These are phyloP conservation scores for Furcifer pardalis DNA, from an alignment of 2,797 vertebrate species.

Conservation along the genomic window DNA sequence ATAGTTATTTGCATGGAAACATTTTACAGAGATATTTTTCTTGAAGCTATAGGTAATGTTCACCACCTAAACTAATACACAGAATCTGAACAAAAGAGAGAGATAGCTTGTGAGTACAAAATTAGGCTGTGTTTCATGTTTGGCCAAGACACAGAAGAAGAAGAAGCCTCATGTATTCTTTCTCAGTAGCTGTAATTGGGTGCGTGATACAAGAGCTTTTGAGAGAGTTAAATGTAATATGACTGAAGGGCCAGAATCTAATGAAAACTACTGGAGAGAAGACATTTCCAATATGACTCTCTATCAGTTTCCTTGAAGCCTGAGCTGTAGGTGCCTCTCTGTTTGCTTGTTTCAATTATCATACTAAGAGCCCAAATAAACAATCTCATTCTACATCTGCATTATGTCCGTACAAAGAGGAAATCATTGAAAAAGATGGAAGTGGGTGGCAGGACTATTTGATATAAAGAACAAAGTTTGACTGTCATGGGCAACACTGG, in stretches of 20 bases:
- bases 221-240: not conserved
- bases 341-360: slow-evolving; percentile 6
- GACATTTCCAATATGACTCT: not conserved
- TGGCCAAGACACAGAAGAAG: no score
- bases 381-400: not conserved
- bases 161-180: not conserved
- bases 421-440: not conserved
- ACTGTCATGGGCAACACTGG: not conserved
- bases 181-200: not conserved
- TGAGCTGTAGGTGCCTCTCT: not conserved
- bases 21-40: not conserved
- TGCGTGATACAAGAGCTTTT: not conserved
- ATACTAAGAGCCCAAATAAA: not conserved
- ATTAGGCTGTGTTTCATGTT: no score
- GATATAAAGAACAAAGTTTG: slow-evolving; percentile 28
- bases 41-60: not conserved
- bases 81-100: not conserved
- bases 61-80: not conserved
- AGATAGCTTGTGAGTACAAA: no score
- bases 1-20: not conserved
- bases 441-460: not conserved
- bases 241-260: not conserved
- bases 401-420: not conserved
- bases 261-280: slow-evolving; percentile 7
- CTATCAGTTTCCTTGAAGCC: not conserved